Percentiles rank a stretch among this genome's conserved stretches.
Conservation (phyloP, 2,888 invertebrate species). For the Andrena praecox region DNA sequence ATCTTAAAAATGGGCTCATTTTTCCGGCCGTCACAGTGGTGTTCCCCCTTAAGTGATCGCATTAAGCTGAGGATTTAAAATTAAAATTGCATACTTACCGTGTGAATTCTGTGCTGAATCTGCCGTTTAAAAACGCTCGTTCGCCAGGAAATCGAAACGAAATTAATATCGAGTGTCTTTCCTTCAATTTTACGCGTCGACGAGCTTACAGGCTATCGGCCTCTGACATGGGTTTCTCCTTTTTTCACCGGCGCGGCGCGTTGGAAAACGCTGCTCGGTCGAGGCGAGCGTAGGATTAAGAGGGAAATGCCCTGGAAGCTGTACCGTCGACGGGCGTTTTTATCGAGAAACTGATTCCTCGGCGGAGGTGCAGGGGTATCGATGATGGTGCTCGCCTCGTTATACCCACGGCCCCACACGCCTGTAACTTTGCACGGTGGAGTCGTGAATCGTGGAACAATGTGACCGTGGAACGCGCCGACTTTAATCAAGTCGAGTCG, state of each 20-base stretch:
- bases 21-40: no score
- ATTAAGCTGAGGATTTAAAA: no score
- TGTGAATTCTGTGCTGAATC: neutral
- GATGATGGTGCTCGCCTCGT: neutral
- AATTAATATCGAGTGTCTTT: neutral
- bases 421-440: neutral
- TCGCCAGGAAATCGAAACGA: neutral
- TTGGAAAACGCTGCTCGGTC: no score
- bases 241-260: no score
- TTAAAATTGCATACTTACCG: no score
- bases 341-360: no score
- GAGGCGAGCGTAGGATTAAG: no score
- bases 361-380: no score
- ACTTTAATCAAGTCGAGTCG: constrained; percentile 35
- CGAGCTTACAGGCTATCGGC: neutral
- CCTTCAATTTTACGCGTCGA: neutral
- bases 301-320: no score
- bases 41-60: no score
- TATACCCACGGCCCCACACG: neutral
- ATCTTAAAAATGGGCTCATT: no score
- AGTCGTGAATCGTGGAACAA: constrained; percentile 28
- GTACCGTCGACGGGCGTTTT: no score
- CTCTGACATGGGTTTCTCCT: neutral
- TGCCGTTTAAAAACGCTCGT: neutral
- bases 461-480: neutral